These are phyloP conservation scores for Stomorhina lunata DNA, from an alignment of 2,888 invertebrate species.

Conservation along the genomic window DNA sequence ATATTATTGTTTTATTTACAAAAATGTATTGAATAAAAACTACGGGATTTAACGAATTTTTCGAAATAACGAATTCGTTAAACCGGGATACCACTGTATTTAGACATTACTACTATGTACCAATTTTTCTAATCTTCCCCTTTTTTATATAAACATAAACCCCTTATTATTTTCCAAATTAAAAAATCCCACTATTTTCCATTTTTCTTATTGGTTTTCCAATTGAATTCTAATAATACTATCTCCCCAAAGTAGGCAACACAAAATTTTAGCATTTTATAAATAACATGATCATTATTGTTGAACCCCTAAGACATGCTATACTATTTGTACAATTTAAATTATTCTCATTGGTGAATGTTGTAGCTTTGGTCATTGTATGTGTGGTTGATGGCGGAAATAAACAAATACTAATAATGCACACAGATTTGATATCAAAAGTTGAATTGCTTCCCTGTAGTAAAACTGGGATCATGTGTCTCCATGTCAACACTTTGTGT, in stretches of 20 bases:
- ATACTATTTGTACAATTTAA: not conserved
- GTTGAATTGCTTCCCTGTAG: no score
- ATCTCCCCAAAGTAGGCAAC: not conserved
- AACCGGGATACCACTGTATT: no score
- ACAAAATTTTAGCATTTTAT: not conserved
- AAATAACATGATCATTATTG: not conserved
- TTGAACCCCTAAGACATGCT: not conserved
- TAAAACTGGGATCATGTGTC: no score
- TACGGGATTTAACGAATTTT: no score
- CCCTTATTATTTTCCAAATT: not conserved
- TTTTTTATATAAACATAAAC: not conserved
- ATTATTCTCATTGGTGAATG: not conserved
- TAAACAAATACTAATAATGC: not conserved
- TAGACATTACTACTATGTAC: no score
- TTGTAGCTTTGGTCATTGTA: not conserved
- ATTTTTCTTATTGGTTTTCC: slow-evolving; percentile 1
- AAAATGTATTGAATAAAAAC: no score
- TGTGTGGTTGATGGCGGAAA: not conserved
- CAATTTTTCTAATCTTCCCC: no score
- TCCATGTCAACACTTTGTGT: no score
- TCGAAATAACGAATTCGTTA: no score
- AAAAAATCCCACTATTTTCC: not conserved
- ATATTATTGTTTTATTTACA: no score
- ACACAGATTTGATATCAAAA: not conserved
- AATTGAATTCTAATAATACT: not conserved